Conservation (phyloP, 2,888 invertebrate species). For the Drosophila prostipennis region DNA sequence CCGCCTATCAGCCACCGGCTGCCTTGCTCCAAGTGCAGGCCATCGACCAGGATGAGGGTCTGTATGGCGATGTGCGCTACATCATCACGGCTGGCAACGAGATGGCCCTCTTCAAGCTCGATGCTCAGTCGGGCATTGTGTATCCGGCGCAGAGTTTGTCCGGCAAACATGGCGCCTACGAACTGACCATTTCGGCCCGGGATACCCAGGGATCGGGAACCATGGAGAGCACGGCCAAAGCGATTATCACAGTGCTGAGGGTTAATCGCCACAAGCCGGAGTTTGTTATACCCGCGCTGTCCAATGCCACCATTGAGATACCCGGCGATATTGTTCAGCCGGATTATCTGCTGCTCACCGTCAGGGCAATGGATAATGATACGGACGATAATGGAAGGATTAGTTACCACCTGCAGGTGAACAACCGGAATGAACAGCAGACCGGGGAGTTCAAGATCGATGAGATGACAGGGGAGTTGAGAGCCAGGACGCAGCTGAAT, state of each 20-base stretch:
- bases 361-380: constrained; percentile 93
- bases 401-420: constrained; percentile 92
- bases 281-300: constrained; percentile 90
- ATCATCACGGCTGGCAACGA: constrained; percentile 89
- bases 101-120: constrained; percentile 89
- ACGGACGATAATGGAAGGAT: constrained; percentile 93
- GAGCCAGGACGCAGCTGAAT: constrained; percentile 91
- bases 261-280: constrained; percentile 93
- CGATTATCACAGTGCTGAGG: constrained; percentile 90
- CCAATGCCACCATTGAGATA: constrained; percentile 91
- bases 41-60: constrained; percentile 91
- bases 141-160: constrained; percentile 90
- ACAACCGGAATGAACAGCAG: constrained; percentile 90
- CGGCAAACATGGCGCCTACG: constrained; percentile 86
- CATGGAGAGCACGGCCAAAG: constrained; percentile 88
- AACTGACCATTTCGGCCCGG: constrained; percentile 89
- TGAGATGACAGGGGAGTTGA: constrained; percentile 90
- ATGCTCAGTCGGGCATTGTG: constrained; percentile 91
- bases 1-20: constrained; percentile 91
- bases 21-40: constrained; percentile 93
- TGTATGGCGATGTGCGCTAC: constrained; percentile 91
- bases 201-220: constrained; percentile 90
- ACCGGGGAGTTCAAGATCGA: constrained; percentile 93
- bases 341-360: constrained; percentile 91
- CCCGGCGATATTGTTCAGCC: constrained; percentile 92